Conservation (phyloP, 2,888 invertebrate genomes). For the Diarsia rubi region DNA sequence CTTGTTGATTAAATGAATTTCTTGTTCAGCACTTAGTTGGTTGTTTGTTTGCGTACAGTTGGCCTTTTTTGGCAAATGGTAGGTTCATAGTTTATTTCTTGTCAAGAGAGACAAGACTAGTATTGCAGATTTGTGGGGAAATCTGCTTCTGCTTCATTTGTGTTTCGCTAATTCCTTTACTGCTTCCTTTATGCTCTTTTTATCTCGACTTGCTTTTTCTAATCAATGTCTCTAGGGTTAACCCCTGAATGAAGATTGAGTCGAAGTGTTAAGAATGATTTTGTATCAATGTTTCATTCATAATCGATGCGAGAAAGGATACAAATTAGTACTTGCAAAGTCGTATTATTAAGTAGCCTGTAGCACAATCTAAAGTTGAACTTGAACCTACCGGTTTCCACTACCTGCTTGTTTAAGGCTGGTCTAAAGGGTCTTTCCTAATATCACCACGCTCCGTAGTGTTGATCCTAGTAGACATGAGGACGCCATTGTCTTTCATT, state of each 20-base stretch:
- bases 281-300: neutral
- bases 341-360: neutral
- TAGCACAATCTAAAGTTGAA: neutral
- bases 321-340: neutral
- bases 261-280: neutral
- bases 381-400: neutral
- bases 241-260: neutral
- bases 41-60: neutral
- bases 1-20: conserved; percentile 10
- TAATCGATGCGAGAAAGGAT: neutral
- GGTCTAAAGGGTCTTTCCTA: too few species aligned
- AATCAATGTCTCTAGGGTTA: neutral
- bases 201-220: neutral
- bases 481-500: neutral
- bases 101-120: neutral
- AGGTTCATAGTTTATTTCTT: neutral
- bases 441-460: neutral
- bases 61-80: neutral
- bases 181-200: conserved; percentile 6
- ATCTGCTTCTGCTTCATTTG: neutral
- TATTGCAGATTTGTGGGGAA: neutral
- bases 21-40: neutral
- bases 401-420: too few species aligned
- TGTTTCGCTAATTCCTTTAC: neutral
- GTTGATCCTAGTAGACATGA: neutral